A percentile compares a stretch with the other conserved stretches of the same genome.
These are phyloP conservation scores for Stramonita haemastoma DNA, from an alignment of 2,888 invertebrate species.

Conservation along the genomic window DNA sequence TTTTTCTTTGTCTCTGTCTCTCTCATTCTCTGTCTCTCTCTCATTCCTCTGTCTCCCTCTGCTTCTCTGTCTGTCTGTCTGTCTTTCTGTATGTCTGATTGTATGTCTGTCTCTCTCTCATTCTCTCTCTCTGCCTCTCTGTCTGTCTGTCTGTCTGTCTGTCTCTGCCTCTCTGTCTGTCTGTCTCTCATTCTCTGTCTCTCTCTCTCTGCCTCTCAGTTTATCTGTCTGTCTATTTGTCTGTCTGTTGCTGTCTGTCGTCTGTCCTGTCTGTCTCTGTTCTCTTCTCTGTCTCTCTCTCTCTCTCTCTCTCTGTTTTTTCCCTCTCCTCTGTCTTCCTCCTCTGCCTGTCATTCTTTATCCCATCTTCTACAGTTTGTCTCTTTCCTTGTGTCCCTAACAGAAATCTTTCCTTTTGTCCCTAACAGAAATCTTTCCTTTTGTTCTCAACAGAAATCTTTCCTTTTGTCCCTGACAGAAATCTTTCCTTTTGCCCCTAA, in stretches of 20 bases:
- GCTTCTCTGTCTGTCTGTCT: neutral
- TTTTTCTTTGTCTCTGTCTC: too few species aligned
- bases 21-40: neutral
- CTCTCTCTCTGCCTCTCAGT: too few species aligned
- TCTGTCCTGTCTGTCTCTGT: neutral
- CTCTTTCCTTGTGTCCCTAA: too few species aligned
- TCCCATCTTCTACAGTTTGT: neutral
- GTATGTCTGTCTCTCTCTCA: neutral
- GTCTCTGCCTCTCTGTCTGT: neutral
- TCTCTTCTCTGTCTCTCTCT: too few species aligned
- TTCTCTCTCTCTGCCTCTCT: neutral
- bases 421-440: too few species aligned
- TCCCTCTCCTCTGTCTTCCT: neutral
- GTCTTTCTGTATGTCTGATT: neutral
- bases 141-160: neutral
- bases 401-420: too few species aligned
- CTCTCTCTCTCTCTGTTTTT: neutral
- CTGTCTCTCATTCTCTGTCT: too few species aligned
- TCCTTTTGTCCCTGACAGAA: too few species aligned
- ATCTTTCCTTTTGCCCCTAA: too few species aligned
- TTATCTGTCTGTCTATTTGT: too few species aligned
- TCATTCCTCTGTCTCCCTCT: neutral
- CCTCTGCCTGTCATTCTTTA: neutral
- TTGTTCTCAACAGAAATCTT: too few species aligned
- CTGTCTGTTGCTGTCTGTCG: neutral